Evolutionary conservation across 2,888 invertebrate genomes (phyloP).

Genomic region (Andrena praecox): DNA sequence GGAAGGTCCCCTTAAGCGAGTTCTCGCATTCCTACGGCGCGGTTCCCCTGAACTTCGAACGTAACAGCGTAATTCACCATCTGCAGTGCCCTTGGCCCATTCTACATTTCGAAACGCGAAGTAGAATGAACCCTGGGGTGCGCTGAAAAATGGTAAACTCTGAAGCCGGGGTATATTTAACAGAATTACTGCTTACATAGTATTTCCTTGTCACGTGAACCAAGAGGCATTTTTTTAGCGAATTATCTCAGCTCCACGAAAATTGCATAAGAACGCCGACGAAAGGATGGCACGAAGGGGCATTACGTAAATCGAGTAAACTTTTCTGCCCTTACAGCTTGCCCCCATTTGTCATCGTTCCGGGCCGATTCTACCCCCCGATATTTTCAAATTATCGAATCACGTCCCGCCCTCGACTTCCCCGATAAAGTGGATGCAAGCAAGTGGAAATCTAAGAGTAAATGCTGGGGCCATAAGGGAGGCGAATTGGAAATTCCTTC

Average conservation of each 20-base stretch:
- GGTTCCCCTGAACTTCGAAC: slow-evolving; percentile 49
- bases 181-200: slow-evolving; percentile 5
- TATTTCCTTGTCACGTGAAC: too few relatives aligned
- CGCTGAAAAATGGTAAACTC: slow-evolving; percentile 28
- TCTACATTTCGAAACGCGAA: slow-evolving; percentile 21
- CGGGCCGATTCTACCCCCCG: neutral
- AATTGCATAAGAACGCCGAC: neutral
- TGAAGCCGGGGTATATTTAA: slow-evolving; percentile 11
- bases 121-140: slow-evolving; percentile 23
- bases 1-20: too few relatives aligned
- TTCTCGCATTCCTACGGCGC: slow-evolving; percentile 23
- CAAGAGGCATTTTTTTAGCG: neutral
- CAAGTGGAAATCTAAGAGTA: slow-evolving; percentile 68
- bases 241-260: neutral
- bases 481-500: slow-evolving; percentile 67
- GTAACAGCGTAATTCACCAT: slow-evolving; percentile 58
- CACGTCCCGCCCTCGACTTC: slow-evolving; percentile 26
- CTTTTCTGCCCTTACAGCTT: neutral
- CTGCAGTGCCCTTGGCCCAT: slow-evolving; percentile 12
- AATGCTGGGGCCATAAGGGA: slow-evolving; percentile 57
- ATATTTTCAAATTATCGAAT: slow-evolving; percentile 56
- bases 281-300: neutral
- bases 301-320: neutral
- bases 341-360: slow-evolving; percentile 3
- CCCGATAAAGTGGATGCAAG: slow-evolving; percentile 57